A percentile compares a stretch with the other conserved stretches of the same genome.
Evolutionary conservation across 2,797 vertebrate genomes (phyloP).

Genomic region (Atherinosoma microstoma): DNA sequence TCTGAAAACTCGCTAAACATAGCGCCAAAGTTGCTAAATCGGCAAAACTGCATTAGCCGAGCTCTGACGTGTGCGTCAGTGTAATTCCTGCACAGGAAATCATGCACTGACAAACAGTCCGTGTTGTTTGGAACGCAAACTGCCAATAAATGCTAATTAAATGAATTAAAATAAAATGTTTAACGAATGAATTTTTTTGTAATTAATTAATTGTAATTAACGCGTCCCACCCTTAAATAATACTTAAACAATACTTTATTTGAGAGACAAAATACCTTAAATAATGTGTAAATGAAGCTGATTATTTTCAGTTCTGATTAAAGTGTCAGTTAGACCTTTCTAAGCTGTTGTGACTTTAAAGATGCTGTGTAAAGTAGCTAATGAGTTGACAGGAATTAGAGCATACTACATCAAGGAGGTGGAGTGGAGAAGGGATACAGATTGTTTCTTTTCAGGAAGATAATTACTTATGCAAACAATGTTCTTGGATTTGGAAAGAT

Average conservation of each 20-base stretch:
- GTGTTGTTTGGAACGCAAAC: no score
- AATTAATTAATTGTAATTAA: no score
- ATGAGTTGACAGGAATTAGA: constrained; percentile 72
- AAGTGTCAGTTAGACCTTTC: constrained; percentile 25
- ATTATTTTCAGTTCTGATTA: constrained; percentile 30
- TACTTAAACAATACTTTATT: constrained; percentile 14
- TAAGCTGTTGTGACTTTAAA: constrained; percentile 44
- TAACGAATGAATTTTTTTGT: no score
- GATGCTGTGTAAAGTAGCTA: constrained; percentile 57
- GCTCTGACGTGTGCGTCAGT: no score
- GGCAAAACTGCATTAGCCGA: no score
- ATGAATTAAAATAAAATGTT: no score
- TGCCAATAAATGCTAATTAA: no score
- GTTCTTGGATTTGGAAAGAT: constrained; percentile 35
- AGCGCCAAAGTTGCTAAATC: no score
- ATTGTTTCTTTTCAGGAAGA: constrained; percentile 57
- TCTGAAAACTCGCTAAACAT: no score
- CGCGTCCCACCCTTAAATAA: no score
- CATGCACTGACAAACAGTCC: no score
- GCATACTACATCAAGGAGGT: constrained; percentile 57
- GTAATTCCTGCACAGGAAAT: no score
- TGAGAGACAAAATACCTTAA: not conserved
- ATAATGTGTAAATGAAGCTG: not conserved
- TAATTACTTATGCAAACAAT: constrained; percentile 55
- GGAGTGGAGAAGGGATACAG: constrained; percentile 49